These are phyloP conservation scores for Amphipyra tragopoginis DNA, from an alignment of 2,888 invertebrate genomes.

Conservation along the genomic window DNA sequence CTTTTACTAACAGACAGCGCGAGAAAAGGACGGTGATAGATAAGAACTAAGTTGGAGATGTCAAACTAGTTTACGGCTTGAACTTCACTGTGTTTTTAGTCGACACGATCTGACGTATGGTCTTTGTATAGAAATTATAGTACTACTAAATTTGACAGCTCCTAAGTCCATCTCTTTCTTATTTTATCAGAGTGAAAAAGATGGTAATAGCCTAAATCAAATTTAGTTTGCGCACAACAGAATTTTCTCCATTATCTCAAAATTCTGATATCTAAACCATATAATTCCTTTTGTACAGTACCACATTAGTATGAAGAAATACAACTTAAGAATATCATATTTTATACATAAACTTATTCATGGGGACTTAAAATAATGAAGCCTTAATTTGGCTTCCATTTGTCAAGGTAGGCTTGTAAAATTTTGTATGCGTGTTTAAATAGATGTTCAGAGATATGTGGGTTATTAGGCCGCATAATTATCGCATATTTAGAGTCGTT, in stretches of 20 bases:
- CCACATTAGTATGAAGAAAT: constrained; percentile 16
- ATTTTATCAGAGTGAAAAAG: no score
- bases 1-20: no score
- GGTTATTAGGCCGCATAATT: constrained; percentile 17
- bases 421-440: constrained; percentile 29
- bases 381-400: constrained; percentile 38
- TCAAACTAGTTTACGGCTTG: no score
- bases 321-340: constrained; percentile 33
- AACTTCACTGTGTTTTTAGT: no score
- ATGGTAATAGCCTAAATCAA: no score
- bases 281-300: constrained; percentile 36
- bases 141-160: no score
- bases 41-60: no score
- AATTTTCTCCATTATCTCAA: constrained; percentile 32
- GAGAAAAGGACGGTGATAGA: no score
- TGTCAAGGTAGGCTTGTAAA: constrained; percentile 30
- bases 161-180: no score
- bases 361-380: constrained; percentile 31
- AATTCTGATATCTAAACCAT: constrained; percentile 43
- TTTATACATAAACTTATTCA: constrained; percentile 52
- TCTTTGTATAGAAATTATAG: no score
- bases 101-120: no score
- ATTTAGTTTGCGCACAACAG: no score
- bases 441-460: constrained; percentile 17
- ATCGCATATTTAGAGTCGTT: constrained; percentile 21